Evolutionary conservation across 2,113 vertebrate genomes (phyloP).

Genomic region (Tupaia chinensis): DNA sequence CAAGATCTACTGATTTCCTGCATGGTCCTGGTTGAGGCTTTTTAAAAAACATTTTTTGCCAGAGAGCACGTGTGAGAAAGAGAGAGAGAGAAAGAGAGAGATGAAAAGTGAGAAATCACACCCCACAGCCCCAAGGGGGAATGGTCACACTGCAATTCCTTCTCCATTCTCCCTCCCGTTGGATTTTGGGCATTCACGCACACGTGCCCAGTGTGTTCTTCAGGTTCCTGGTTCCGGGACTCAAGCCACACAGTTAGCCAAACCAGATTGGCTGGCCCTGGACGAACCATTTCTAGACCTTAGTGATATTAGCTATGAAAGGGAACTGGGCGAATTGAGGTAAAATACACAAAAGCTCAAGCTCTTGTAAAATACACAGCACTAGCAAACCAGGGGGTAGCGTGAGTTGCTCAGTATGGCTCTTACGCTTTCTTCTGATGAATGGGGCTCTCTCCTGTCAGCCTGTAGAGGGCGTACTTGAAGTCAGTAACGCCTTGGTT

Average conservation of each 20-base stretch:
- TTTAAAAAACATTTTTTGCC: background rate
- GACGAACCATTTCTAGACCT: background rate
- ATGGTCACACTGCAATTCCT: no score
- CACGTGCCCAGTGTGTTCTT: no score
- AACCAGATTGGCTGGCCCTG: no score
- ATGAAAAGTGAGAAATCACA: no score
- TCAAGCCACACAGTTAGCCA: no score
- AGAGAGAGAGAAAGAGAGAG: no score
- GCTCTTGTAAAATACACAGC: background rate
- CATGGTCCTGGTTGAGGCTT: background rate
- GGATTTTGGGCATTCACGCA: no score
- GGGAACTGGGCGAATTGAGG: background rate
- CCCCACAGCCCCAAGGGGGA: no score
- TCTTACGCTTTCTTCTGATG: conserved; percentile 86
- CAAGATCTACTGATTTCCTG: background rate
- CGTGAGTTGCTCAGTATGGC: background rate
- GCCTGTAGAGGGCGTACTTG: conserved; percentile 86
- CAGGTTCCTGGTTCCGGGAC: no score
- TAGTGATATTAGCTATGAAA: background rate
- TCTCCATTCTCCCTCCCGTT: no score
- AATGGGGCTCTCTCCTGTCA: conserved; percentile 57
- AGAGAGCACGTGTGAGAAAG: no score
- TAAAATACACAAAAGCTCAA: background rate
- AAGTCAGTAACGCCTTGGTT: conserved; percentile 90
- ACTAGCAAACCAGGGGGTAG: background rate